Evolutionary conservation across 92 coral and sea anemone genomes (phyloP), one percentile per base, ranked within the genome.

Genomic region (Nematostella vectensis): DNA sequence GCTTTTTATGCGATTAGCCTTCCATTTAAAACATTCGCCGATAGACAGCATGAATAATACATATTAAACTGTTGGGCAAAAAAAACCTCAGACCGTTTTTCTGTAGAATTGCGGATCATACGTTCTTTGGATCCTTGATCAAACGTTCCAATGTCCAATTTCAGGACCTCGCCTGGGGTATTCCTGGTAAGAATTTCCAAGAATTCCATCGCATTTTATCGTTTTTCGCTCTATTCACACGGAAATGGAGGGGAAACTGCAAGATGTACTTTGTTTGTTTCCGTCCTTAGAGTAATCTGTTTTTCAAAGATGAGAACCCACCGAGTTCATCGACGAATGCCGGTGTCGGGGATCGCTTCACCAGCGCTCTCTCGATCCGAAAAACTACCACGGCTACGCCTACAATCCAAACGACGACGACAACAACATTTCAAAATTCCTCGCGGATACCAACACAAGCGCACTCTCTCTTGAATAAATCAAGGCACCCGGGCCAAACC

Each of bases 231-330:
- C 17, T 16, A 55, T 16, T 55, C 37, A 25, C 12, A 55, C 13
- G 4, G 43, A 55, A 28, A 15, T 29, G 23, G 11, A 16, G 27
- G 13, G 36, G 15, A 10, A 28, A 29, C 8, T 25, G 1, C 18
- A 30, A n/a, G n/a, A n/a, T n/a, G n/a, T n/a, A n/a, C 23, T 20
- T 20, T 4, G 16, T 16, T 50, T 76, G 45, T 27, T 42, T 37
- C 47, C 40, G 21, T 40, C 49, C 59, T 11, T 65, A 85, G 95
- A 85, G 95, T 48, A 75, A 76, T 70, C 60, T 85, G 76, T 85
- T 85, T 81, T 85, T 85, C 70, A 85, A 85, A 40, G 88, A 85
- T 61, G 95, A 85, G 20, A 72, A 58, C 42, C 88, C 83, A 4
- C 59, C 63, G 27, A 33, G 15, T 0, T 68, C 80, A n/a, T n/a